A percentile compares a stretch with the other conserved stretches of the same genome.
Evolutionary conservation across 2,797 vertebrate genomes (phyloP).

Genomic region (Bucorvus abyssinicus): DNA sequence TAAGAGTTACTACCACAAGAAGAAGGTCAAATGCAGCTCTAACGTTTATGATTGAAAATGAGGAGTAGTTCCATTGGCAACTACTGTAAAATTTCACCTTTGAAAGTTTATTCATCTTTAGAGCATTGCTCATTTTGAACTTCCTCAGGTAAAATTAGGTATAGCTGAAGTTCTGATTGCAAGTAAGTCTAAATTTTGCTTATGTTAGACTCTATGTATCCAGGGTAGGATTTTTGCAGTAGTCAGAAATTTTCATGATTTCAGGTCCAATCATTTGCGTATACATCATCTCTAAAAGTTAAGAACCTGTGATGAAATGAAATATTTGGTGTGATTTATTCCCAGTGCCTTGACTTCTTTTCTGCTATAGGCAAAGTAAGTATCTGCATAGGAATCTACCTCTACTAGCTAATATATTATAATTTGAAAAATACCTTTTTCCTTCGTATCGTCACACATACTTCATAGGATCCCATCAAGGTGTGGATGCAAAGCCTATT

Average conservation of each 20-base stretch:
- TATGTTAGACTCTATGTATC: neutral
- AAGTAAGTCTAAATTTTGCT: neutral
- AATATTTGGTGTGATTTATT: neutral
- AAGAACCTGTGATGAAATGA: neutral
- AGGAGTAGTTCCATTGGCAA: neutral
- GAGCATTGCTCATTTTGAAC: neutral
- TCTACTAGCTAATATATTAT: neutral
- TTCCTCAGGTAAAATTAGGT: neutral
- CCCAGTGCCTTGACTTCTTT: neutral
- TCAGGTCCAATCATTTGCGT: neutral
- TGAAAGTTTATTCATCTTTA: neutral
- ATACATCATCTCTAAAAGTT: neutral
- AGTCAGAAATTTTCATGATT: neutral
- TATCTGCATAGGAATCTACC: neutral
- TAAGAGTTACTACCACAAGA: neutral
- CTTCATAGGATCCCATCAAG: neutral
- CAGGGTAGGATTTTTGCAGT: neutral
- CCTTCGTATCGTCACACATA: neutral
- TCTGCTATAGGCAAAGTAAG: neutral
- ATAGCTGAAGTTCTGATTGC: neutral
- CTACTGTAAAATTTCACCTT: neutral
- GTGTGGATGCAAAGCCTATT: constrained; percentile 51
- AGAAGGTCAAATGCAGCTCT: neutral
- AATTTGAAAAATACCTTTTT: constrained; percentile 1
- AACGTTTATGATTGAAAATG: neutral